Base-by-base conservation (phyloP, 2,888 invertebrate genomes). In the Adelphocoris suturalis region DNA sequence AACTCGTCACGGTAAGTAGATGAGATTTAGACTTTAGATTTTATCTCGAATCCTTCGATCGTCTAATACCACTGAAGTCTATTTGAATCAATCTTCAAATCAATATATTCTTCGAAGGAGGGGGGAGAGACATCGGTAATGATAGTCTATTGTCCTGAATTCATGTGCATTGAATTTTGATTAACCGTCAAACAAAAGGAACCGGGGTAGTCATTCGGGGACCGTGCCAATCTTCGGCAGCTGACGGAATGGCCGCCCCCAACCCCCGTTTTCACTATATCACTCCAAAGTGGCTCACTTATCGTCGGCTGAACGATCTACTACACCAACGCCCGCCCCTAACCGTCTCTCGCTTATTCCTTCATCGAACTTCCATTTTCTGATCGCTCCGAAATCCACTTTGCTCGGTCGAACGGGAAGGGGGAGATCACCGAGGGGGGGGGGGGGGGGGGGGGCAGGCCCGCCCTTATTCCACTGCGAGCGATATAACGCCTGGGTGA, bases 401-500 rank as follows among this genome's bases (percentile, higher is more conserved):
- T 85, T 68, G 68, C 68, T 68, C 68, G 68, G 68, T 68, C 68
- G 68, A 68, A 68, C 19, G 19, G 16, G 19, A 84, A 23, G 27
- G 57, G 55, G n/a, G 13, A 19, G 78, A 47, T 47, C 78, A 27
- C 14, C 82, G 3, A 19, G n/a, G 61, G 37, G 7, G 37, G 2
- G n/a, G n/a, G n/a, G 84, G 46, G 14, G 61, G 37, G 23, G 13
- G 37, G 61, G 85, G 55, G 12, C 28, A 37, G 23, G 16, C 28
- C 85, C 52, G 52, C 47, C 82, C 85, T 52, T 82, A 27, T 55
- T 61, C 85, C 85, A 57, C 57, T 57, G 19, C 55, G 28, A 61
- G 85, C 85, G 85, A 85, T 85, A 85, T 85, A 85, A 85, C 85
- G 85, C 85, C 57, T 61, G 57, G 85, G n/a, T 85, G 85, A 85